Evolutionary conservation across 1,140 invertebrate genomes (phyloP).

Genomic region (Macrocentrus cingulum): DNA sequence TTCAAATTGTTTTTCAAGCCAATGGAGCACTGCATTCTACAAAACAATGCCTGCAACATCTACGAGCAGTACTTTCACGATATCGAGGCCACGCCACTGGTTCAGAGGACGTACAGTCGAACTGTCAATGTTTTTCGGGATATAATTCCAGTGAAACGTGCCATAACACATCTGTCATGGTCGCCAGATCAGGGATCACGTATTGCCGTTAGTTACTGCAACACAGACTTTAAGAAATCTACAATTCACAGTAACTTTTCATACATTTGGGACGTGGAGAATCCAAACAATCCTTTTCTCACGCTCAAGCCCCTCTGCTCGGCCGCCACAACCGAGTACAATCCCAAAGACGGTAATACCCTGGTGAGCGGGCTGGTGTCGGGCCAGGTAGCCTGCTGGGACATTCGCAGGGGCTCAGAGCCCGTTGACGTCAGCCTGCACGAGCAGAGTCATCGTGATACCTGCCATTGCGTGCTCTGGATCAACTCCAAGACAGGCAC

Average conservation of each 20-base stretch:
- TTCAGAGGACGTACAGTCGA: slow-evolving; percentile 72
- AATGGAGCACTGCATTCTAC: slow-evolving; percentile 87
- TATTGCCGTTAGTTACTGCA: slow-evolving; percentile 85
- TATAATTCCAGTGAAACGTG: slow-evolving; percentile 69
- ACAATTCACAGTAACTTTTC: slow-evolving; percentile 62
- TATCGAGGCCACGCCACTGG: slow-evolving; percentile 64
- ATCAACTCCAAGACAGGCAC: slow-evolving; percentile 85
- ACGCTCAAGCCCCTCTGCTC: slow-evolving; percentile 75
- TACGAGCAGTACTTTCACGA: slow-evolving; percentile 87
- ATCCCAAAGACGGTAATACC: slow-evolving; percentile 85
- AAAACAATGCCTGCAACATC: slow-evolving; percentile 92
- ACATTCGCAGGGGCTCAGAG: slow-evolving; percentile 71
- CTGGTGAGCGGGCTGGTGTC: slow-evolving; percentile 86
- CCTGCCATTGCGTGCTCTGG: slow-evolving; percentile 77
- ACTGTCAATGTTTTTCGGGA: slow-evolving; percentile 82
- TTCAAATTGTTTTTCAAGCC: slow-evolving; percentile 57
- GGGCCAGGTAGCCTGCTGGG: slow-evolving; percentile 86
- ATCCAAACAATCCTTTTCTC: slow-evolving; percentile 84
- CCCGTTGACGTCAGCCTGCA: slow-evolving; percentile 67
- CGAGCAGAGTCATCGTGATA: slow-evolving; percentile 76
- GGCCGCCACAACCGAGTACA: slow-evolving; percentile 86
- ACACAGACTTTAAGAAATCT: slow-evolving; percentile 75
- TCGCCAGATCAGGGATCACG: slow-evolving; percentile 82
- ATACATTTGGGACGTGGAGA: slow-evolving; percentile 94
- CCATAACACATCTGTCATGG: slow-evolving; percentile 86